Evolutionary conservation across 2,888 invertebrate genomes (phyloP).

Genomic region (Osedax frankpressi): DNA sequence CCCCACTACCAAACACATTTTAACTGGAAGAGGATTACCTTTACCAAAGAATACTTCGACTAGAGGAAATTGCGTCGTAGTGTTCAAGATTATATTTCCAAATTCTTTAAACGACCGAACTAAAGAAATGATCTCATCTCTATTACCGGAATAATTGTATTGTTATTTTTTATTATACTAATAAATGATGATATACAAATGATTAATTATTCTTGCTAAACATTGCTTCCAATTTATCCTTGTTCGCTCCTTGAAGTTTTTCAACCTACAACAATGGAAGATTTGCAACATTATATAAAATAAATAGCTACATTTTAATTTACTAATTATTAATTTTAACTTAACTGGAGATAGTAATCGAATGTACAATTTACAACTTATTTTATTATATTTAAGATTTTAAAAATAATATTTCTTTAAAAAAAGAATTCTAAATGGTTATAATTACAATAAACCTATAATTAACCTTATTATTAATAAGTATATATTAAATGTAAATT

Average conservation of each 20-base stretch:
- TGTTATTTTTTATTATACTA: background rate
- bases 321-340: too few species aligned
- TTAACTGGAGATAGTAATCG: too few species aligned
- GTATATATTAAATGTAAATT: too few species aligned
- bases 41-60: background rate
- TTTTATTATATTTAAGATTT: too few species aligned
- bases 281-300: too few species aligned
- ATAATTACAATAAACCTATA: too few species aligned
- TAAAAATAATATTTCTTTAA: too few species aligned
- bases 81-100: background rate
- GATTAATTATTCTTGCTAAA: slow-evolving; percentile 2
- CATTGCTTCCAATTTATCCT: slow-evolving; percentile 5
- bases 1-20: background rate
- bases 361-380: too few species aligned
- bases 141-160: background rate
- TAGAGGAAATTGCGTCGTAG: background rate
- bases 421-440: too few species aligned
- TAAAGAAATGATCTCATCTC: background rate
- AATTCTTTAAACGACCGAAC: background rate
- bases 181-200: background rate
- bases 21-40: background rate
- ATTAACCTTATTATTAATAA: too few species aligned
- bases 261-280: slow-evolving; percentile 6
- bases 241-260: background rate
- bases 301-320: too few species aligned